These are phyloP conservation scores for Pipra filicauda DNA, from an alignment of 2,113 vertebrate genomes.

Conservation along the genomic window DNA sequence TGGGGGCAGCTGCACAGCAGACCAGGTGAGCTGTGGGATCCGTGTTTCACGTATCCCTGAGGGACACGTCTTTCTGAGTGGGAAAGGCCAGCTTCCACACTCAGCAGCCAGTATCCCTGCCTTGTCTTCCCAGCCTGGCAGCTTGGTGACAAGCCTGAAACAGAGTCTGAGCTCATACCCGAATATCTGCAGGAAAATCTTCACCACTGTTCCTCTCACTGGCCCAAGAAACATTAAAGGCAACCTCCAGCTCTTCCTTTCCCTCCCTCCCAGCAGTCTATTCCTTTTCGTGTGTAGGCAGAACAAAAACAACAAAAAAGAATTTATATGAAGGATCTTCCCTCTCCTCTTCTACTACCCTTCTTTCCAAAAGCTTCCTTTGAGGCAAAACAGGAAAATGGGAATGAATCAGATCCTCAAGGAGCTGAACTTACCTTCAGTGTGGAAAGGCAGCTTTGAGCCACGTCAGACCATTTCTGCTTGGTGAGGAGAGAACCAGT, in stretches of 20 bases:
- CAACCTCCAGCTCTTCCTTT: background rate
- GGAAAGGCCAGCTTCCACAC: background rate
- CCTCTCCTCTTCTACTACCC: background rate
- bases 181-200: background rate
- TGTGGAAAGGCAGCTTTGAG: conserved; percentile 4
- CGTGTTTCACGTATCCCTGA: fast-evolving
- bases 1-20: background rate
- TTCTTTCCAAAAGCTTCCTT: background rate
- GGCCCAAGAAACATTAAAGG: background rate
- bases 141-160: background rate
- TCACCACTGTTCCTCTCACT: background rate
- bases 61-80: background rate
- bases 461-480: conserved; percentile 45
- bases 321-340: background rate
- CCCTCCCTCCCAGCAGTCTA: background rate
- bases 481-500: conserved; percentile 52
- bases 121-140: background rate
- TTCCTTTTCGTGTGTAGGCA: background rate
- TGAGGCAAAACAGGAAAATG: background rate
- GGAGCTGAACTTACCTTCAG: background rate
- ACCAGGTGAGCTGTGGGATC: background rate
- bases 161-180: background rate
- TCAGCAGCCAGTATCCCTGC: background rate
- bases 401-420: background rate
- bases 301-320: background rate